Conservation (phyloP, 2,797 vertebrate genomes). For the Galaxias olidus region DNA sequence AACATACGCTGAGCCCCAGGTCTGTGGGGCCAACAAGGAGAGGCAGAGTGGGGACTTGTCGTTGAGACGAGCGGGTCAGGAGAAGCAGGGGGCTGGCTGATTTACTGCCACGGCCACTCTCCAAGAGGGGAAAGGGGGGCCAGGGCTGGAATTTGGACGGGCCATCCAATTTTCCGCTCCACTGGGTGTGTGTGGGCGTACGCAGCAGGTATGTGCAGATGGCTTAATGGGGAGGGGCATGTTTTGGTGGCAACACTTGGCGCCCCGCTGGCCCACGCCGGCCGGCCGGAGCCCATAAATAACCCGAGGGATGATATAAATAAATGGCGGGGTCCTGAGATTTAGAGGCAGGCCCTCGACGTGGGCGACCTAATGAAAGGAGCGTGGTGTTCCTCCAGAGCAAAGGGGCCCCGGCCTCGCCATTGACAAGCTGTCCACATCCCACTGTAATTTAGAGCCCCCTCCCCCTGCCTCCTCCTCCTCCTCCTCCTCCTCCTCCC, state of each 20-base stretch:
- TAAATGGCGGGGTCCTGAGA: constrained; percentile 41
- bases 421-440: constrained; percentile 80
- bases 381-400: constrained; percentile 39
- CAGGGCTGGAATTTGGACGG: constrained; percentile 40
- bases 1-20: constrained; percentile 34
- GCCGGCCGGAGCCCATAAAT: constrained; percentile 21
- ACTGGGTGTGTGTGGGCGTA: constrained; percentile 33
- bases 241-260: constrained; percentile 24
- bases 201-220: neutral
- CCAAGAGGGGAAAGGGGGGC: constrained; percentile 39
- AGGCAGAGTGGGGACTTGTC: constrained; percentile 38
- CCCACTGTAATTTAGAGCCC: constrained; percentile 75
- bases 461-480: too few relatives aligned
- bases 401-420: constrained; percentile 48
- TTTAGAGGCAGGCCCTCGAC: constrained; percentile 47
- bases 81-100: constrained; percentile 26
- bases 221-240: constrained; percentile 7
- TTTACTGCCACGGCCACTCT: constrained; percentile 26
- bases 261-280: constrained; percentile 10
- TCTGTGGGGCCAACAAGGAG: constrained; percentile 42
- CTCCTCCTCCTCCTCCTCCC: too few relatives aligned
- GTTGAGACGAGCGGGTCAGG: constrained; percentile 29
- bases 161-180: constrained; percentile 57
- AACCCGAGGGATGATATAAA: constrained; percentile 52
- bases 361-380: constrained; percentile 49